phyloP scores from a whole-genome alignment of 2,888 invertebrate species.

The Yponomeuta cagnagella region DNA sequence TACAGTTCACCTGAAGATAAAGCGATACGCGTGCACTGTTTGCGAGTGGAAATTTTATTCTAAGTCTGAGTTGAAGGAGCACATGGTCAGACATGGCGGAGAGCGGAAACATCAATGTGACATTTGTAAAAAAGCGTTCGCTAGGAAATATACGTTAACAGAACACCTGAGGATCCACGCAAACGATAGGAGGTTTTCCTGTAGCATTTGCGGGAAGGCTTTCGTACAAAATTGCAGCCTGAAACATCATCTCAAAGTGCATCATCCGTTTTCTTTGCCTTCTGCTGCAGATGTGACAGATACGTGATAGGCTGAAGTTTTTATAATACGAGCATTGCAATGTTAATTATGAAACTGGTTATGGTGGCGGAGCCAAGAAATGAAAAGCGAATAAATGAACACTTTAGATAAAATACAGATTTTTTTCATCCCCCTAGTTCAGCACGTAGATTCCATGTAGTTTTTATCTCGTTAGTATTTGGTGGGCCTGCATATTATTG shows the following conservation, averaged over 20 bases:
- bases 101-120: slow-evolving; percentile 67
- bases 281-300: slow-evolving; percentile 22
- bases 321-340: neutral
- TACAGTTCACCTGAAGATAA: slow-evolving; percentile 62
- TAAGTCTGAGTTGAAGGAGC: slow-evolving; percentile 69
- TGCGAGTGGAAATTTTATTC: slow-evolving; percentile 75
- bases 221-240: slow-evolving; percentile 62
- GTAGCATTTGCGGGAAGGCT: slow-evolving; percentile 49
- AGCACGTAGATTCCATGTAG: too few species aligned
- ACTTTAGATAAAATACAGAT: neutral
- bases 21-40: slow-evolving; percentile 58
- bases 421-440: too few species aligned
- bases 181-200: slow-evolving; percentile 55
- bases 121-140: slow-evolving; percentile 69
- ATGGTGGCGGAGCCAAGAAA: neutral
- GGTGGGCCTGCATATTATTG: too few species aligned
- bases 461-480: too few species aligned
- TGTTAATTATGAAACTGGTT: neutral
- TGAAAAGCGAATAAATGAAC: neutral
- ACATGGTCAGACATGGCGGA: slow-evolving; percentile 70
- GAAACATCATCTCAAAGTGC: slow-evolving; percentile 55
- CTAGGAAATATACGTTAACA: slow-evolving; percentile 57
- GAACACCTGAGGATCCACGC: slow-evolving; percentile 65
- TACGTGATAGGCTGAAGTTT: neutral
- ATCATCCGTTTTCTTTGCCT: slow-evolving; percentile 37